These are phyloP conservation scores for Gambelia wislizenii DNA, from an alignment of 2,797 vertebrate genomes.

Conservation along the genomic window DNA sequence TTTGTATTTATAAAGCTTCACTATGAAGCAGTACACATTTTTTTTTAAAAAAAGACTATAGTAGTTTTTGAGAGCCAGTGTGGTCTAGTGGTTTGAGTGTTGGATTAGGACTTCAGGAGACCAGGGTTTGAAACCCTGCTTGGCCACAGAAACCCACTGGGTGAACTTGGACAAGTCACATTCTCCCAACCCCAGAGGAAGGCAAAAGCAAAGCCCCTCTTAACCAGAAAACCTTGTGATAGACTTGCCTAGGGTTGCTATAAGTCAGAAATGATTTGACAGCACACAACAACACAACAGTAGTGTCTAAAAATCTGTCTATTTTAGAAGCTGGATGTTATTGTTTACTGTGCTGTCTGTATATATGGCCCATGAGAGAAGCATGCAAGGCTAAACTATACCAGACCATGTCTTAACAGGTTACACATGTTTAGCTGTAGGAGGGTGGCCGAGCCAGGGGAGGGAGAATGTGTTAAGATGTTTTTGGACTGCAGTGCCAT, in stretches of 20 bases:
- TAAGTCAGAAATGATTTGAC: no score
- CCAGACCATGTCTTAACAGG: neutral
- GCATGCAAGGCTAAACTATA: neutral
- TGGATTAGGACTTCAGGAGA: no score
- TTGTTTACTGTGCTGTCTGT: neutral
- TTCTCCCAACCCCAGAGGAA: no score
- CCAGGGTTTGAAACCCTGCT: no score
- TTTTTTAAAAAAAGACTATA: neutral
- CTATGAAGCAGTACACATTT: neutral
- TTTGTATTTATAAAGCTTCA: slow-evolving; percentile 47
- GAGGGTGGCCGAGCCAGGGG: neutral
- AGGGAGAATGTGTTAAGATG: neutral
- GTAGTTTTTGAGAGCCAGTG: no score
- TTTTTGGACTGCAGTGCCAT: neutral
- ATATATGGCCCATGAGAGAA: neutral
- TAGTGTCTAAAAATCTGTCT: slow-evolving; percentile 65
- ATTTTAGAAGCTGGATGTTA: slow-evolving; percentile 60
- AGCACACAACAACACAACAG: neutral
- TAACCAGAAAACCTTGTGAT: no score
- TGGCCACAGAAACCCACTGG: no score
- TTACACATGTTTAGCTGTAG: neutral
- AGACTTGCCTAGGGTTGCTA: no score
- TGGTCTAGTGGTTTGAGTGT: no score
- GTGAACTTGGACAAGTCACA: no score
- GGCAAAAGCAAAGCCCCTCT: no score